A percentile compares a stretch with the other conserved stretches of the same genome.
phyloP scores from a whole-genome alignment of 1,140 invertebrate species.

The Propsilocerus akamusi region DNA sequence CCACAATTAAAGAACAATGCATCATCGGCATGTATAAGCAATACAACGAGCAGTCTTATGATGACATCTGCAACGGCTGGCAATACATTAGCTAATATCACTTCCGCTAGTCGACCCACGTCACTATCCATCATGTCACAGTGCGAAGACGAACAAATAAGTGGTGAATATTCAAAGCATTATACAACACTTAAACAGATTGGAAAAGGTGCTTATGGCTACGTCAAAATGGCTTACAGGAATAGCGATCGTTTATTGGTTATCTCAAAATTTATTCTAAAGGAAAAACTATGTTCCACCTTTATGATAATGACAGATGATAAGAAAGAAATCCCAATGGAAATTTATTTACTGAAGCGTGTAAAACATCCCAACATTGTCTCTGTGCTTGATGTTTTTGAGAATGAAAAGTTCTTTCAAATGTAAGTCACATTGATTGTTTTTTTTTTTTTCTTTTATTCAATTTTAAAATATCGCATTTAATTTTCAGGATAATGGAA shows the following conservation, averaged over 20 bases:
- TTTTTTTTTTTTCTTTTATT: too few species aligned
- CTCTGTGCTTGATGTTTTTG: conserved; percentile 48
- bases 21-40: background rate
- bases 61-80: background rate
- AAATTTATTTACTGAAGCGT: conserved; percentile 42
- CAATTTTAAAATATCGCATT: too few species aligned
- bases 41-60: background rate
- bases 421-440: too few species aligned
- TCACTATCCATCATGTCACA: conserved; percentile 31
- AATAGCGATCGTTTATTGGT: conserved; percentile 40
- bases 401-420: conserved; percentile 52
- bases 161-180: conserved; percentile 37
- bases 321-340: conserved; percentile 36
- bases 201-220: conserved; percentile 58
- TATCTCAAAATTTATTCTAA: conserved; percentile 54
- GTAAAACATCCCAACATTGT: conserved; percentile 54
- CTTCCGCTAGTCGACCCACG: conserved; percentile 26
- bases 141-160: conserved; percentile 27
- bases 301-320: conserved; percentile 42
- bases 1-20: conserved; percentile 15
- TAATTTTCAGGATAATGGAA: conserved; percentile 59
- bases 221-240: conserved; percentile 45
- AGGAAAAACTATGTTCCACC: conserved; percentile 46
- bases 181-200: conserved; percentile 52
- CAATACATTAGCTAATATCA: background rate